A percentile compares a stretch with the other conserved stretches of the same genome.
These are phyloP conservation scores for Neosilurus mollespiculum DNA, from an alignment of 2,797 vertebrate genomes.

Conservation along the genomic window DNA sequence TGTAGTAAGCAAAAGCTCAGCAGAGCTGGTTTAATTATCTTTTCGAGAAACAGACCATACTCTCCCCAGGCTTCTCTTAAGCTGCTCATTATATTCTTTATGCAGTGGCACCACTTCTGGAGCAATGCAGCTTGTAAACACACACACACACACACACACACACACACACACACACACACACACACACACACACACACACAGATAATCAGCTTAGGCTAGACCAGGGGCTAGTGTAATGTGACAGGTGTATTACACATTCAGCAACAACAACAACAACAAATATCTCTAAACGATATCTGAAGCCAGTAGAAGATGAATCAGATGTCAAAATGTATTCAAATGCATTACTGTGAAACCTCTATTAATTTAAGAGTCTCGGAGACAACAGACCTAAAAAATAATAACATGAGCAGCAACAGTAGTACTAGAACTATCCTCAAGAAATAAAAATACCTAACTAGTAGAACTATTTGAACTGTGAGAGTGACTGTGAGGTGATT, in stretches of 20 bases:
- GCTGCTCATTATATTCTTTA: constrained; percentile 54
- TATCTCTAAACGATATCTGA: constrained; percentile 28
- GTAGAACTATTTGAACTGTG: background rate
- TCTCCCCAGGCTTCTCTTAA: constrained; percentile 50
- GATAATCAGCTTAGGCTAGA: constrained; percentile 50
- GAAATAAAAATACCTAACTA: constrained; percentile 23
- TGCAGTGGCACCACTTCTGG: constrained; percentile 48
- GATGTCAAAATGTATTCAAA: constrained; percentile 14
- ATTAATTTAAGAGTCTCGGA: constrained; percentile 5
- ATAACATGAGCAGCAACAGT: constrained; percentile 11
- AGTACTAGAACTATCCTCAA: background rate
- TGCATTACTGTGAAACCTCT: constrained; percentile 4
- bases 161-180: constrained; percentile 1
- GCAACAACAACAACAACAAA: constrained; percentile 20
- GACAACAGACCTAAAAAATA: background rate
- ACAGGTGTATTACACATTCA: constrained; percentile 53
- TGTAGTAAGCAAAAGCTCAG: constrained; percentile 44
- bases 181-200: constrained; percentile 11
- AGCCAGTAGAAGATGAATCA: background rate
- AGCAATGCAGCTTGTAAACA: constrained; percentile 50
- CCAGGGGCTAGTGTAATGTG: constrained; percentile 45
- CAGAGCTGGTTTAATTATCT: constrained; percentile 41
- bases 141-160: constrained; percentile 28
- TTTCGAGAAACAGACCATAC: constrained; percentile 38
- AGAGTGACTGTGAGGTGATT: background rate